Base-by-base conservation (phyloP, 1,140 invertebrate species). In the Ericerus pela region DNA sequence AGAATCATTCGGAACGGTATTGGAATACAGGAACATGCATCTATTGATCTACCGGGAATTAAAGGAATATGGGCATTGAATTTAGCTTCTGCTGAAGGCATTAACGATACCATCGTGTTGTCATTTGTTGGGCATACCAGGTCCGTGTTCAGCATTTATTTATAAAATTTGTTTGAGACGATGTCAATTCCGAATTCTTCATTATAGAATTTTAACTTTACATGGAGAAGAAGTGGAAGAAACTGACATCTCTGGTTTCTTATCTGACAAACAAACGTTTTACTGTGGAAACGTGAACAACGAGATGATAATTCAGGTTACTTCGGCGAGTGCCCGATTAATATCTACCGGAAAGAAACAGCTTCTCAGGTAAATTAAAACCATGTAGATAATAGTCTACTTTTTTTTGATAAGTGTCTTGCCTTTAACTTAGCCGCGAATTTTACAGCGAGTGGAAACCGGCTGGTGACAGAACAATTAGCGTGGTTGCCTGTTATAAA, bases 1-100 rank as follows among this genome's bases (percentile, higher is more conserved):
- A 76, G 95, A 51, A 96, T 99, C 51, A 98, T 99, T 54, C 78
- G 94, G 58, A 96, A 96, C 73, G 94, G 94, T 1, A 96, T 97
- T 67, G 94, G 93, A 3, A 96, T 97, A 53, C 90, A 96, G 67
- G 95, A 99, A 69, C 88, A 95, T 70, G 95, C 95, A 0, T 91
- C 84, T 51, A 96, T 99, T 62, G 96, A 99, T 75, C 74, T 99
- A 55, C 81, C 87, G 14, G 92, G 94, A 27, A 96, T 99, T 51
- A 97, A 96, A 73, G 94, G 92, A 56, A 92, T 96, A 78, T 96
- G 92, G 91, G 85, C 92, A 1, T 72, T 96, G 6, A 85, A 84
- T 60, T 75, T 93, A n/a, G 70, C 71, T 37, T 71, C 71, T 33
- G 70, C 72, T 30, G 72, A 71, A 1, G 72, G 74, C 55, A 75